Evolutionary conservation across 2,113 vertebrate genomes (phyloP).

Genomic region (Entelurus aequoreus): DNA sequence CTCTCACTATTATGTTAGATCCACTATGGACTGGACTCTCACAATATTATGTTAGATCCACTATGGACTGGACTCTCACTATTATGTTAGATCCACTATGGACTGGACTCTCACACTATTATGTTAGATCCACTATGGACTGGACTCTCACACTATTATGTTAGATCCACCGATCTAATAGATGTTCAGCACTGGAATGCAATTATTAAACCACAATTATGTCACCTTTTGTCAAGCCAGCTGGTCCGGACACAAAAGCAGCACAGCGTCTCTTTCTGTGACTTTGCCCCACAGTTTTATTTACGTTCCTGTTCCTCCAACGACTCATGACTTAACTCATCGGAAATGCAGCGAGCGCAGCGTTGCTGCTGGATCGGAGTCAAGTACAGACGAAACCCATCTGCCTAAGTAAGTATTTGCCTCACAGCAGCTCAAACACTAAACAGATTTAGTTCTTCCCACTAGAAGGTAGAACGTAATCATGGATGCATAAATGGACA

Average conservation of each 20-base stretch:
- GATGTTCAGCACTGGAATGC: conserved; percentile 15
- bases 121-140: too few species aligned
- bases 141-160: too few species aligned
- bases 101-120: too few species aligned
- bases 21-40: too few species aligned
- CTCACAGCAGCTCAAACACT: conserved; percentile 25
- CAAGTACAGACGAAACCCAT: conserved; percentile 42
- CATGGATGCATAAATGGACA: conserved; percentile 11
- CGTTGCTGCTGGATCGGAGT: conserved; percentile 31
- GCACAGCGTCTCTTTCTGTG: conserved; percentile 32
- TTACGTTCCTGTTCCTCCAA: conserved; percentile 48
- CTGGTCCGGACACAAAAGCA: conserved; percentile 57
- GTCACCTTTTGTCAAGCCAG: conserved; percentile 47
- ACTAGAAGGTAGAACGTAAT: conserved; percentile 15
- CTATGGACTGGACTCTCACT: too few species aligned
- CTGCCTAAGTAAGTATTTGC: conserved; percentile 41
- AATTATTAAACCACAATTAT: conserved; percentile 52
- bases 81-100: too few species aligned
- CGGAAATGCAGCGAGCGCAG: conserved; percentile 45
- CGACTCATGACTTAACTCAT: conserved; percentile 50
- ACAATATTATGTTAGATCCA: too few species aligned
- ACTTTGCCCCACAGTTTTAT: conserved; percentile 50
- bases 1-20: too few species aligned
- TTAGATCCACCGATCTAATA: too few species aligned
- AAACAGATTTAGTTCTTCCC: conserved; percentile 19